Evolutionary conservation across 2,888 invertebrate species (phyloP).

Genomic region (Zhuqinia jingwanae): DNA sequence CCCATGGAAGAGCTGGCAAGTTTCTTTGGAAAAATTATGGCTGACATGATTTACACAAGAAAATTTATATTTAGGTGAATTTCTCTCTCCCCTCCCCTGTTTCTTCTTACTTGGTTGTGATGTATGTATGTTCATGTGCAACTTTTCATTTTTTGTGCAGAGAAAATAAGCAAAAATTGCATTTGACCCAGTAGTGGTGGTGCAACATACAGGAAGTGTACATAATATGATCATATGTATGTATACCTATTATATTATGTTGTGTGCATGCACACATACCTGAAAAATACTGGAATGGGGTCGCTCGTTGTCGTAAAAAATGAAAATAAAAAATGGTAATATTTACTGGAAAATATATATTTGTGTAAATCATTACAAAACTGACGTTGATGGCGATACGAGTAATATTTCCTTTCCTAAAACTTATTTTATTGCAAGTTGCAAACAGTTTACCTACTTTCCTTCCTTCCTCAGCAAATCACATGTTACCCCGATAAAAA

Average conservation of each 20-base stretch:
- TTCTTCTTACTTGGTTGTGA: neutral
- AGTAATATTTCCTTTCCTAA: neutral
- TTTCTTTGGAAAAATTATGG: slow-evolving; percentile 29
- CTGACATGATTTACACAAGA: slow-evolving; percentile 29
- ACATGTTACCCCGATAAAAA: neutral
- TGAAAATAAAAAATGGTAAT: slow-evolving; percentile 6
- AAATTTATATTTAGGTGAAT: slow-evolving; percentile 22
- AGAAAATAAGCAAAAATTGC: neutral
- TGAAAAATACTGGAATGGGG: neutral
- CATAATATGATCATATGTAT: neutral
- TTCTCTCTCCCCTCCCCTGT: neutral
- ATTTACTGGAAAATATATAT: slow-evolving; percentile 8
- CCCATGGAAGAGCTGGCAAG: neutral
- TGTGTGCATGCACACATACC: neutral
- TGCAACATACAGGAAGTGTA: neutral
- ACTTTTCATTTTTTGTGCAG: neutral
- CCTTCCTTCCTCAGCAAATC: neutral
- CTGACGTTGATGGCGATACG: slow-evolving; percentile 24
- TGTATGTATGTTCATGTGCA: neutral
- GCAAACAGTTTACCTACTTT: neutral
- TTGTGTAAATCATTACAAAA: slow-evolving; percentile 17
- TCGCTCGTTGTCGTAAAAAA: slow-evolving; percentile 20
- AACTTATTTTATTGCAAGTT: neutral
- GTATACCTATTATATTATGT: too few relatives aligned
- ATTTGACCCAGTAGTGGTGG: slow-evolving; percentile 30